phyloP scores from a whole-genome alignment of 1,140 invertebrate species.

The Acromyrmex charruanus region DNA sequence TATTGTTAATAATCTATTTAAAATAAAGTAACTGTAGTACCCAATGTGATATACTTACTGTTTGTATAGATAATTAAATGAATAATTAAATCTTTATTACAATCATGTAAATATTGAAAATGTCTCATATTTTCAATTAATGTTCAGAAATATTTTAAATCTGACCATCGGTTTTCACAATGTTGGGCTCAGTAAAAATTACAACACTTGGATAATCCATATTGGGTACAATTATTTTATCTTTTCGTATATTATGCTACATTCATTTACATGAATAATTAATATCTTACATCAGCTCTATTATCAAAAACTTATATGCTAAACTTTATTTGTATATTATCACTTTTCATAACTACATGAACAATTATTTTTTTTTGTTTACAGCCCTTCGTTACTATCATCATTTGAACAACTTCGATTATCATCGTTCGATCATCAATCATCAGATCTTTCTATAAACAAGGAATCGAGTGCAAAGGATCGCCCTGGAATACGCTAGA shows the following conservation, averaged over 20 bases:
- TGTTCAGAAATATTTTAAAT: too few species aligned
- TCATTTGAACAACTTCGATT: not conserved
- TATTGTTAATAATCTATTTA: too few species aligned
- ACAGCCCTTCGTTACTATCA: not conserved
- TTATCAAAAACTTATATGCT: not conserved
- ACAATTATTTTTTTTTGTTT: constrained; percentile 1
- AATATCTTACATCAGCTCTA: not conserved
- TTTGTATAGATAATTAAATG: too few species aligned
- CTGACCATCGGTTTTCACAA: too few species aligned
- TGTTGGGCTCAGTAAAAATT: too few species aligned
- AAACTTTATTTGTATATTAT: not conserved
- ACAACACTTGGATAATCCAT: too few species aligned
- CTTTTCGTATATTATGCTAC: not conserved
- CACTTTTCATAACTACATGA: not conserved
- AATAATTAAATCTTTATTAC: too few species aligned
- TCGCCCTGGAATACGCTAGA: not conserved
- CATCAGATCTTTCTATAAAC: not conserved
- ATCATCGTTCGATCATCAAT: not conserved
- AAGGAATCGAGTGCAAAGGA: not conserved
- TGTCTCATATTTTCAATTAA: too few species aligned
- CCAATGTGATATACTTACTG: too few species aligned
- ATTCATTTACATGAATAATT: not conserved
- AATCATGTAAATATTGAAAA: too few species aligned
- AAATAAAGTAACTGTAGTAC: too few species aligned
- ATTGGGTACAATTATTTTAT: not conserved